A percentile compares a stretch with the other conserved stretches of the same genome.
Conservation (phyloP, 1,140 invertebrate genomes). For the Drosophila varians region DNA sequence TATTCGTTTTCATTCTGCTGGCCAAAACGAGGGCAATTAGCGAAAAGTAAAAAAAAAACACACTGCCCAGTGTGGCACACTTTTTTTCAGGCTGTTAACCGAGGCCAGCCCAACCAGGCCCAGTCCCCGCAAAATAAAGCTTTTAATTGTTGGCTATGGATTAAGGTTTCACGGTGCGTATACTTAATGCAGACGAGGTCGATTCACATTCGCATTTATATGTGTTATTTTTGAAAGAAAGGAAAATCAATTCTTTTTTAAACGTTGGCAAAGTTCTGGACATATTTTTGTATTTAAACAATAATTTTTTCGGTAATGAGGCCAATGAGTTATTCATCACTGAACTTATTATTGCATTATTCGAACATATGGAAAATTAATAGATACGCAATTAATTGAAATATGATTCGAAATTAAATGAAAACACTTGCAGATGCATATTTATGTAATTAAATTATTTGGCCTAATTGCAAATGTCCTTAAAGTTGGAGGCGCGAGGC, state of each 20-base stretch:
- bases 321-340: too few species aligned
- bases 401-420: slow-evolving; percentile 78
- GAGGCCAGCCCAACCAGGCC: not conserved
- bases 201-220: not conserved
- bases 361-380: not conserved
- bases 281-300: too few species aligned
- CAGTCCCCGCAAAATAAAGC: slow-evolving; percentile 52
- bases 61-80: not conserved
- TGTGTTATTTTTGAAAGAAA: not conserved
- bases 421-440: slow-evolving; percentile 64
- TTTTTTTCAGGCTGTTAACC: slow-evolving; percentile 4
- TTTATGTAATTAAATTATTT: slow-evolving; percentile 46
- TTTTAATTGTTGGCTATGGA: slow-evolving; percentile 76
- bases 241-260: too few species aligned
- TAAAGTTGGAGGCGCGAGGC: slow-evolving; percentile 35
- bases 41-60: slow-evolving; percentile 46
- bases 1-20: not conserved
- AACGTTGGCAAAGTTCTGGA: too few species aligned
- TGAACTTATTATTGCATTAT: slow-evolving; percentile 22
- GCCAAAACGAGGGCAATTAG: slow-evolving; percentile 61
- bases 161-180: slow-evolving; percentile 69
- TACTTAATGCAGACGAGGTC: slow-evolving; percentile 55
- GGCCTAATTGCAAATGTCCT: slow-evolving; percentile 52
- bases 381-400: slow-evolving; percentile 68
- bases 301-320: too few species aligned